A percentile compares a stretch with the other conserved stretches of the same genome.
These are phyloP conservation scores for Hydrophis major DNA, from an alignment of 2,797 vertebrate genomes.

Conservation along the genomic window DNA sequence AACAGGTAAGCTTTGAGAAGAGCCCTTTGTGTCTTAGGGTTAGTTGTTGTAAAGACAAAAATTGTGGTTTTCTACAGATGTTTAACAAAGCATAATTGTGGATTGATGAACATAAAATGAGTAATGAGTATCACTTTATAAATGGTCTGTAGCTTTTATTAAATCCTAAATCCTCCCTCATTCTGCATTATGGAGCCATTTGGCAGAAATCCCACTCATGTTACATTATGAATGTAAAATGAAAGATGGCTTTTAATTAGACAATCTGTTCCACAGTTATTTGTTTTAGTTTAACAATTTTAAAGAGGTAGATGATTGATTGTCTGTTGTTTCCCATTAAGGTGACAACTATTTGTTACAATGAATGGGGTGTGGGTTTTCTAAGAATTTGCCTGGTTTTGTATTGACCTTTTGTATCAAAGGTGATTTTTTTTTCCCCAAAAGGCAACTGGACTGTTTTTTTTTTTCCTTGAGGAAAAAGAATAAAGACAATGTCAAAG, in stretches of 20 bases:
- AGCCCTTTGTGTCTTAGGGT: background rate
- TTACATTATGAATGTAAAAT: background rate
- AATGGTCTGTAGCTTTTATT: too few species aligned
- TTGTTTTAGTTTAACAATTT: background rate
- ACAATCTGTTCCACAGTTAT: background rate
- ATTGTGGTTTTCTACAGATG: background rate
- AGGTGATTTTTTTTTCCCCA: background rate
- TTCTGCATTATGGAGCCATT: background rate
- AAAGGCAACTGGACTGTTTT: too few species aligned
- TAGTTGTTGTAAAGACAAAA: background rate
- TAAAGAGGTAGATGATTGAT: background rate
- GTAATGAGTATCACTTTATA: background rate
- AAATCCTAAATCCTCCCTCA: background rate
- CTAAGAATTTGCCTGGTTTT: background rate
- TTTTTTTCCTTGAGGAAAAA: too few species aligned
- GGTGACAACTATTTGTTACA: background rate
- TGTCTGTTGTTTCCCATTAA: background rate
- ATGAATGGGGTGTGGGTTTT: background rate
- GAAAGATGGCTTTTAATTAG: background rate
- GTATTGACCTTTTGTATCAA: background rate
- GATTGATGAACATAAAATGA: background rate
- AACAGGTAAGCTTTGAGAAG: background rate
- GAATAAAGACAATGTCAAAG: too few species aligned
- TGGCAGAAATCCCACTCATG: background rate
- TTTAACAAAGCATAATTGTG: background rate